Evolutionary conservation across 2,888 invertebrate species (phyloP), one percentile per base, ranked within the genome.

Genomic region (Lymantria monacha): DNA sequence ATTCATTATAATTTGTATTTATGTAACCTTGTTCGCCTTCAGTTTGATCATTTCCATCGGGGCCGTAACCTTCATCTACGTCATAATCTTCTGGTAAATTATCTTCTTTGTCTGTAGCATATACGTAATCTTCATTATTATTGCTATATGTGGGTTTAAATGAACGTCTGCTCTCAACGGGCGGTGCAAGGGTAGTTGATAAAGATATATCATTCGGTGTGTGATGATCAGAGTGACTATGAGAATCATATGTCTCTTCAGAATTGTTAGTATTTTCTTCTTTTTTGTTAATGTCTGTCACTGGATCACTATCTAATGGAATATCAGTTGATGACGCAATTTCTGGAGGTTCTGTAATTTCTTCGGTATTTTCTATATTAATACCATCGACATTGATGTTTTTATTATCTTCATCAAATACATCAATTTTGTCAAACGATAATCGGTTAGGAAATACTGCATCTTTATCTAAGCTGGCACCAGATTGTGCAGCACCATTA

Each of bases 401-500:
- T 70, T 85, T 87, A 53, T 87, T 79, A 44, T 69, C 83, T 68
- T 84, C 80, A 57, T 89, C 86, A 66, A 81, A 85, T 0, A 90
- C 90, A 52, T 91, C 81, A 52, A 90, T 85, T 78, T 86, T 88
- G 40, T 87, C 85, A 59, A 87, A 90, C 9, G 85, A 74, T 50
- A 87, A 66, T 58, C 85, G 76, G 59, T 85, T 88, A 1, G 85
- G 76, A 57, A 90, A 90, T 47, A 90, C 82, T 14, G 88, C 80
- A 56, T 90, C 92, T 72, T 93, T 93, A 66, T 93, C 92, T 31
- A 93, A 86, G 65, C 96, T 96, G 0, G 96, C 95, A 15, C 96
- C 95, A 7, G 97, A 94, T 79, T 97, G 97, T 3, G 97, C 96
- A 0, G 95, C 96, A 3, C 97, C 97, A 36, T 93, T 94, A 66